Evolutionary conservation across 2,888 invertebrate species (phyloP), one percentile per base, ranked within the genome.

Genomic region (Camponotus fellah): DNA sequence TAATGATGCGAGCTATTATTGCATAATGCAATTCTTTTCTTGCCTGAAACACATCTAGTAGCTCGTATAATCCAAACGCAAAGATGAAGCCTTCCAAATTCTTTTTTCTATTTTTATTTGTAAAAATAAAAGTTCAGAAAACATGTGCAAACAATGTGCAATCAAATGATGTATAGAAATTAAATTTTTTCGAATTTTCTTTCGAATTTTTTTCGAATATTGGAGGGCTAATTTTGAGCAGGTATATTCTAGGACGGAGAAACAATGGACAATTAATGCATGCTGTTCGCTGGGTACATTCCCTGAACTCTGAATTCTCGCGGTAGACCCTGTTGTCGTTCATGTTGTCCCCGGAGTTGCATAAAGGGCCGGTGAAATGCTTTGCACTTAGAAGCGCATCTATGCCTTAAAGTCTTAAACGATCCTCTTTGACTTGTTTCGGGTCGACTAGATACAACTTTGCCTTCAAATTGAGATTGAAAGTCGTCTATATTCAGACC

Each of bases 231-330:
- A 49, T 8, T 49, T n/a, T 5, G 49, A 17, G 6, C 17, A 49
- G 17, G 49, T 49, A n/a, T 64, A 89, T 87, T 89, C 89, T 85
- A 83, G 86, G 85, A 87, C 87, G 85, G 79, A 91, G 91, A 92
- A 92, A 93, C 93, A 93, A 94, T 93, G 91, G 92, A 92, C 92
- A 93, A 93, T 93, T 93, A 93, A 93, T 93, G 91, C 91, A 86
- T 87, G 91, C 90, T 89, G 91, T 93, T 92, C 89, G 87, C 85
- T 75, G 77, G 80, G 80, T 71, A 84, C 88, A 92, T 92, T 92
- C 92, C 92, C 72, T 71, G 69, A 79, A 82, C 82, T 86, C 84
- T 80, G 84, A 89, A 89, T 86, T 85, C 85, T 75, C 75, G 77
- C 83, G 74, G 75, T 81, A 83, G 77, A 60, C 79, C 68, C 62